Evolutionary conservation across 23 tunicate species (phyloP).

Genomic region (Styela plicata): DNA sequence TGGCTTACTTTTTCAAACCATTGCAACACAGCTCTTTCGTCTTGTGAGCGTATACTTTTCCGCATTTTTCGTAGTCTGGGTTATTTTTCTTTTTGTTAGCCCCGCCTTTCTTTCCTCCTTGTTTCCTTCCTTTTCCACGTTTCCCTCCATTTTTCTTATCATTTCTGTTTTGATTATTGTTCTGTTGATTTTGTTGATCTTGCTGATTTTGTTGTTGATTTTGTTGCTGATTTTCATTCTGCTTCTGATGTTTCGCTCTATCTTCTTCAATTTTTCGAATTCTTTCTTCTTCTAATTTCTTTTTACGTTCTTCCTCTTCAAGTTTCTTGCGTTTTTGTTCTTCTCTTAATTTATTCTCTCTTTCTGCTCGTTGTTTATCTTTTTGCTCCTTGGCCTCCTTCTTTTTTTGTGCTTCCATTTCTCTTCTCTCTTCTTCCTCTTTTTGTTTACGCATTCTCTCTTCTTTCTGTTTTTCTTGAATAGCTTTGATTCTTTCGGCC

Average conservation of each 20-base stretch:
- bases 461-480: neutral
- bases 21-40: slow-evolving; percentile 10
- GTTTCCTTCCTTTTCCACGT: neutral
- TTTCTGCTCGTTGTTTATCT: neutral
- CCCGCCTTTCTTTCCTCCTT: neutral
- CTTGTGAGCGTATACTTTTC: slow-evolving; percentile 14
- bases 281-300: slow-evolving; percentile 9
- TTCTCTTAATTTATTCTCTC: slow-evolving; percentile 12
- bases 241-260: neutral
- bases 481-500: neutral
- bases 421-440: slow-evolving; percentile 4
- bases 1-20: slow-evolving; percentile 18
- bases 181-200: neutral
- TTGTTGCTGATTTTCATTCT: neutral
- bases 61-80: slow-evolving; percentile 8
- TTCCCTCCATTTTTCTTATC: neutral
- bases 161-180: neutral
- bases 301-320: neutral
- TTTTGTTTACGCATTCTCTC: neutral
- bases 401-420: neutral
- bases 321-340: neutral
- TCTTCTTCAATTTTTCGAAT: slow-evolving; percentile 13
- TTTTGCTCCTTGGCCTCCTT: neutral
- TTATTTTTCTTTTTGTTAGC: neutral
- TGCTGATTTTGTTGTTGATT: neutral